phyloP scores from a whole-genome alignment of 2,888 invertebrate species.

The Ariolimax columbianus region DNA sequence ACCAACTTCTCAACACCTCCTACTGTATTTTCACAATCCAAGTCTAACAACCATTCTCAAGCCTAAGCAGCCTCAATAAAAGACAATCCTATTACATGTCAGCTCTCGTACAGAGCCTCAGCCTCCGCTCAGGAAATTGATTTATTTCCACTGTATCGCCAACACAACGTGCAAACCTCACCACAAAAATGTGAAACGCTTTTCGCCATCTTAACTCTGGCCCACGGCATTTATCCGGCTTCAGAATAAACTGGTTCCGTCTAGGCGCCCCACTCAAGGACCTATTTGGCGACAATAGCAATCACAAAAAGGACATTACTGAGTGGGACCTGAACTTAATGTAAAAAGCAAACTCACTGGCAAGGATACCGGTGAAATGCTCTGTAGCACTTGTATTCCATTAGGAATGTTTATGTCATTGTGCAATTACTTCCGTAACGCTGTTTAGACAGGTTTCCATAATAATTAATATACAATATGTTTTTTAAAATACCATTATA shows the following conservation, averaged over 20 bases:
- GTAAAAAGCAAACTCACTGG: not conserved
- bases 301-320: not conserved
- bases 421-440: no score
- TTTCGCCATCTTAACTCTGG: not conserved
- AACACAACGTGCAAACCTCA: not conserved
- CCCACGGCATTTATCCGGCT: not conserved
- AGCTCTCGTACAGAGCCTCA: not conserved
- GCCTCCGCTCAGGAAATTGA: not conserved
- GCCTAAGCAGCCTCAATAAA: no score
- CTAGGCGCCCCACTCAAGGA: not conserved
- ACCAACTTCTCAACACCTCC: no score
- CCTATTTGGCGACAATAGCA: not conserved
- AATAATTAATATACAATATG: no score
- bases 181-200: not conserved
- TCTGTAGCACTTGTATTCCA: no score
- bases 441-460: no score
- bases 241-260: not conserved
- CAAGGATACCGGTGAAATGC: no score
- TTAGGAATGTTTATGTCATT: no score
- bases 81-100: not conserved
- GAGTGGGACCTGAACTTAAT: not conserved
- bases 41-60: no score
- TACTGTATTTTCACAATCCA: no score
- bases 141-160: not conserved
- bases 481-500: no score